phyloP scores from a whole-genome alignment of 2,888 invertebrate genomes.

The Nomada goodeniana region DNA sequence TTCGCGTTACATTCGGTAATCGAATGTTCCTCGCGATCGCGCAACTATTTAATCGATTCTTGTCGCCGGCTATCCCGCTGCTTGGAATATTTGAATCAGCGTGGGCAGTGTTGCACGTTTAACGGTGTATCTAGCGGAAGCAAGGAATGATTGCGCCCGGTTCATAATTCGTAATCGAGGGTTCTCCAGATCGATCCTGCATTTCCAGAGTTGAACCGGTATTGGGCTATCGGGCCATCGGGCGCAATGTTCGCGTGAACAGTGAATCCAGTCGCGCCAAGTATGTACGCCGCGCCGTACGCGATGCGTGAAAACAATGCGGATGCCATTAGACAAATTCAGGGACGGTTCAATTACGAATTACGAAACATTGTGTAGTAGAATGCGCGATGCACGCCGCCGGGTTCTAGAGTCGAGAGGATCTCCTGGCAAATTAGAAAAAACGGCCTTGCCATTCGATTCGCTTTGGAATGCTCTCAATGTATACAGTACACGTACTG shows the following conservation, averaged over 20 bases:
- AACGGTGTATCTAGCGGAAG: no score
- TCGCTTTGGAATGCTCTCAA: constrained; percentile 20
- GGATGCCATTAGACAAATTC: background rate
- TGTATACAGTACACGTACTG: background rate
- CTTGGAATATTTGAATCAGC: constrained; percentile 8
- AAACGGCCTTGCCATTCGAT: background rate
- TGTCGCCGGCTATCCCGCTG: constrained; percentile 6
- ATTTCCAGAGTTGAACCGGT: background rate
- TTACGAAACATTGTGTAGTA: background rate
- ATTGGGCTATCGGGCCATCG: background rate
- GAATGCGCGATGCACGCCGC: no score
- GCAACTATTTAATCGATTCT: background rate
- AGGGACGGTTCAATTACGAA: constrained; percentile 3
- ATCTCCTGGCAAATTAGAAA: background rate
- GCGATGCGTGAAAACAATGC: background rate
- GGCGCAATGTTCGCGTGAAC: background rate
- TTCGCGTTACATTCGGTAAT: background rate
- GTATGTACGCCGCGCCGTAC: no score
- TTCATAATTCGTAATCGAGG: background rate
- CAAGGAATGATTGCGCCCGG: no score
- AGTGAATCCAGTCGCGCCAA: background rate
- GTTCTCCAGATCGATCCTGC: constrained; percentile 15
- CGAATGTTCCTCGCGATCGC: no score
- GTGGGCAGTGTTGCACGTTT: background rate
- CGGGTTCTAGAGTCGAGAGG: background rate